Evolutionary conservation across 2,113 vertebrate genomes (phyloP).

Genomic region (Apistogramma diplotaenia): DNA sequence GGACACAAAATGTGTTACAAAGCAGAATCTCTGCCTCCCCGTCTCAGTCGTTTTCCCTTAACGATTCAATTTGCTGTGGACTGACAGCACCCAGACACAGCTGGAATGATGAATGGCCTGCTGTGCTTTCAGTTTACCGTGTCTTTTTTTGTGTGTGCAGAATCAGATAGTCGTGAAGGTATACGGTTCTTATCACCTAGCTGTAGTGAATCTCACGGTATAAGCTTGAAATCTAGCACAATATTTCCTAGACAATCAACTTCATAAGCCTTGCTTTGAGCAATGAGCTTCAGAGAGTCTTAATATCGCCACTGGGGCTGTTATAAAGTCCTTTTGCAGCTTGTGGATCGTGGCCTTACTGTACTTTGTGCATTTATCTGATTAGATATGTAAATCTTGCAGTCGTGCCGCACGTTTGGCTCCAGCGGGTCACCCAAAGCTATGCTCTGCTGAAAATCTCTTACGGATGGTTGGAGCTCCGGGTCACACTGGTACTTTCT

Average conservation of each 20-base stretch:
- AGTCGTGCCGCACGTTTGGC: constrained; percentile 17
- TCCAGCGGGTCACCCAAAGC: constrained; percentile 8
- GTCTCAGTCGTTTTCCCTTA: constrained; percentile 33
- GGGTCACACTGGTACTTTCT: constrained; percentile 21
- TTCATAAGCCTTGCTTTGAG: constrained; percentile 25
- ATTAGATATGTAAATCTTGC: constrained; percentile 46
- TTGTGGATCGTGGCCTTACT: constrained; percentile 16
- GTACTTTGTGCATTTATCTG: constrained; percentile 29
- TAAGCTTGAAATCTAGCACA: neutral
- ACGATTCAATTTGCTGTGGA: constrained; percentile 30
- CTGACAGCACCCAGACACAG: constrained; percentile 17
- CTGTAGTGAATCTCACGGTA: neutral
- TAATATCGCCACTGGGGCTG: neutral
- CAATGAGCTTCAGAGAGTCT: constrained; percentile 2
- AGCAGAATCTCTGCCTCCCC: neutral
- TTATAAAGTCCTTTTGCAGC: constrained; percentile 10
- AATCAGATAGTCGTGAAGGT: neutral
- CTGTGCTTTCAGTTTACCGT: neutral
- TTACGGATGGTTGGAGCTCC: constrained; percentile 12
- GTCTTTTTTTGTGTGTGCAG: neutral
- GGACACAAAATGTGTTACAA: constrained; percentile 13
- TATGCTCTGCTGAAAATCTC: constrained; percentile 9
- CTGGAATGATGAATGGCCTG: constrained; percentile 4
- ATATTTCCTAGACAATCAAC: constrained; percentile 17
- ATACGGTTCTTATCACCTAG: neutral